phyloP scores from a whole-genome alignment of 1,140 invertebrate species.

The Propsilocerus akamusi region DNA sequence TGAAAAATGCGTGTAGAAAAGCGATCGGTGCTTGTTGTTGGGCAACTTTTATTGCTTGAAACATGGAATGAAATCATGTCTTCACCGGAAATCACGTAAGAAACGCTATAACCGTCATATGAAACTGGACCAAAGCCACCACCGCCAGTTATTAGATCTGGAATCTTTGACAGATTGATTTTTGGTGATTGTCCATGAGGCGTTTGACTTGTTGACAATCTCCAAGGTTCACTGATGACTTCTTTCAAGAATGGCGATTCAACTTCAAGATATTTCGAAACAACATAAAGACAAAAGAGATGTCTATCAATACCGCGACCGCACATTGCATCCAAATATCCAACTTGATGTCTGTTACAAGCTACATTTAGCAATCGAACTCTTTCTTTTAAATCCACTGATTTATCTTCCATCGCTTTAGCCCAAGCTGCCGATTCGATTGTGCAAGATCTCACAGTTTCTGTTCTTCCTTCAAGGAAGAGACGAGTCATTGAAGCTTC shows the following conservation, averaged over 20 bases:
- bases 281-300: not conserved
- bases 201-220: not conserved
- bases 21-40: conserved; percentile 38
- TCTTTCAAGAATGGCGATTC: not conserved
- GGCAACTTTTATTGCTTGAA: not conserved
- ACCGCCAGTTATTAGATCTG: not conserved
- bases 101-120: not conserved
- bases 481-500: not conserved
- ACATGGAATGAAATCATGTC: not conserved
- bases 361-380: not conserved
- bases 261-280: not conserved
- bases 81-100: not conserved
- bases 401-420: not conserved
- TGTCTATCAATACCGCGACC: not conserved
- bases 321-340: not conserved
- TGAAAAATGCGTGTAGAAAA: conserved; percentile 57
- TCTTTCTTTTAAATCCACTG: not conserved
- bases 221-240: not conserved
- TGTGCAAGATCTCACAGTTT: not conserved
- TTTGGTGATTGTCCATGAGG: not conserved
- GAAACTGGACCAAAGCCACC: not conserved
- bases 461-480: not conserved
- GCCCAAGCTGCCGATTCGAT: not conserved
- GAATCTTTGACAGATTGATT: not conserved
- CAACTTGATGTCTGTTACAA: not conserved